phyloP scores from a whole-genome alignment of 1,140 invertebrate species.

The Stegodyphus dumicola region DNA sequence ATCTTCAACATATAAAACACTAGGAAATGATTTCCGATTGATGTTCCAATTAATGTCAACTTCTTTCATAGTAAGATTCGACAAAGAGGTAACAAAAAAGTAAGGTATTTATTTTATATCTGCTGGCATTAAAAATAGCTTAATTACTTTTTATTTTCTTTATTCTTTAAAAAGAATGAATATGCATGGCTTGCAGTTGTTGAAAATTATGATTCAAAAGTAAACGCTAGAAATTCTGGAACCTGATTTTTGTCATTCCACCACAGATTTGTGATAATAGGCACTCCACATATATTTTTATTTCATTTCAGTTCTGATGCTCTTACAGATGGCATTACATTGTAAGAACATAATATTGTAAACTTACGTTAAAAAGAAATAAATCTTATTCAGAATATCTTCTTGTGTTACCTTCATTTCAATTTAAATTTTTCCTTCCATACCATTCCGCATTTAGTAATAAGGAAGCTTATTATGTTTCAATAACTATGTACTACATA shows the following conservation, averaged over 20 bases:
- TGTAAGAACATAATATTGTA: slow-evolving; percentile 25
- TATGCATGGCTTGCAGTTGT: not conserved
- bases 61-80: not conserved
- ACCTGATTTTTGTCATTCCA: slow-evolving; percentile 46
- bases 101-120: not conserved
- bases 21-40: too few relatives aligned
- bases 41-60: not conserved
- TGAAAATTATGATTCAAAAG: not conserved
- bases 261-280: slow-evolving; percentile 43
- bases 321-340: slow-evolving; percentile 15
- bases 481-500: too few relatives aligned
- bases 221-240: slow-evolving; percentile 4
- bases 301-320: not conserved
- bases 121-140: too few relatives aligned
- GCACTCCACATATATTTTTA: slow-evolving; percentile 20
- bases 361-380: slow-evolving; percentile 32
- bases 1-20: too few relatives aligned
- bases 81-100: not conserved
- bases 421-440: too few relatives aligned
- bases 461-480: too few relatives aligned
- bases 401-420: too few relatives aligned
- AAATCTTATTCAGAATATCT: slow-evolving; percentile 42
- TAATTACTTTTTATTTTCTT: not conserved
- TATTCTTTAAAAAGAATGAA: not conserved
- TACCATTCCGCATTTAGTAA: too few relatives aligned